Evolutionary conservation across 2,888 invertebrate species (phyloP).

Genomic region (Acronicta alni): DNA sequence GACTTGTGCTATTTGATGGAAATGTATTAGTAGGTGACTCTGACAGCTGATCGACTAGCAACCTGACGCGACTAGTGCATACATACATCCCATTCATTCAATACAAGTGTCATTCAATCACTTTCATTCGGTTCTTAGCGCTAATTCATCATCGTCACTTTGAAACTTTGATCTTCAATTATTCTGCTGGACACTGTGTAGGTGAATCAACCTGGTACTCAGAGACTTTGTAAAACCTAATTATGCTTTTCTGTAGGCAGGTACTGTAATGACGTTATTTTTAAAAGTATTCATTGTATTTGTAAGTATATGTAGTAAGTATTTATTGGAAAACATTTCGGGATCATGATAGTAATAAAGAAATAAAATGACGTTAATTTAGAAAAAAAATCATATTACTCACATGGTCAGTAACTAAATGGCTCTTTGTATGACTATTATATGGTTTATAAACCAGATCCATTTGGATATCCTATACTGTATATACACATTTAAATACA

Average conservation of each 20-base stretch:
- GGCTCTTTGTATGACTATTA: not conserved
- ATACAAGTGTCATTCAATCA: slow-evolving; percentile 53
- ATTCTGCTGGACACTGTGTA: slow-evolving; percentile 19
- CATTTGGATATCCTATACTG: slow-evolving; percentile 15
- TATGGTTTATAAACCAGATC: slow-evolving; percentile 13
- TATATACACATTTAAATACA: slow-evolving; percentile 39
- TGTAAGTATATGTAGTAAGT: no score
- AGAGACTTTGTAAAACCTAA: not conserved
- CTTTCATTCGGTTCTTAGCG: slow-evolving; percentile 38
- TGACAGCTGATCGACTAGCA: slow-evolving; percentile 42
- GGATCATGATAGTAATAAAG: slow-evolving; percentile 13
- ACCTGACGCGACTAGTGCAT: slow-evolving; percentile 41
- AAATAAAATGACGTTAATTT: slow-evolving; percentile 17
- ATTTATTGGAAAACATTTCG: slow-evolving; percentile 1
- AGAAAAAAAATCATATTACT: slow-evolving; percentile 12
- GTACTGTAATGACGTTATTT: not conserved
- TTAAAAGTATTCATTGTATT: not conserved
- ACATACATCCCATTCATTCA: slow-evolving; percentile 54
- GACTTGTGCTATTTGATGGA: slow-evolving; percentile 49
- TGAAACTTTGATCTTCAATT: slow-evolving; percentile 28
- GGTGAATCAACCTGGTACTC: not conserved
- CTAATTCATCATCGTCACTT: slow-evolving; percentile 53
- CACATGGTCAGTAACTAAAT: slow-evolving; percentile 2
- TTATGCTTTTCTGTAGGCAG: not conserved
- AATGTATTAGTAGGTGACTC: slow-evolving; percentile 48